Evolutionary conservation across 2,888 invertebrate species (phyloP).

Genomic region (Pollenia griseotomentosa): DNA sequence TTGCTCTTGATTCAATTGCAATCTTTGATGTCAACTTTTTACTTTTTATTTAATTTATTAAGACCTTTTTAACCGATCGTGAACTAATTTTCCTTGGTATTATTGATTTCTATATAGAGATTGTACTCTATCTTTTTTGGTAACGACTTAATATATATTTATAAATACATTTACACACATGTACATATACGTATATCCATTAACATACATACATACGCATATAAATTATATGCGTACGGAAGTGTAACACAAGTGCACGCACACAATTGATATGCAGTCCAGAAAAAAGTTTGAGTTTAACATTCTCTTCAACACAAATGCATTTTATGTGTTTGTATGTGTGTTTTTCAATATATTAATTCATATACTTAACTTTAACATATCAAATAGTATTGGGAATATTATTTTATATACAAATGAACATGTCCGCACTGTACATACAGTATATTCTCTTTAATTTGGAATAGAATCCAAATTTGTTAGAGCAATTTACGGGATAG

Average conservation of each 20-base stretch:
- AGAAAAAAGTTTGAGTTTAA: slow-evolving; percentile 35
- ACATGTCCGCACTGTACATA: slow-evolving; percentile 60
- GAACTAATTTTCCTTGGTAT: too few species aligned
- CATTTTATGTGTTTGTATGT: slow-evolving; percentile 5
- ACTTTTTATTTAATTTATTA: not conserved
- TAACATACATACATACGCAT: slow-evolving; percentile 53
- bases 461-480: too few species aligned
- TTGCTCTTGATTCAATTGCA: too few species aligned
- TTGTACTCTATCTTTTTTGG: too few species aligned
- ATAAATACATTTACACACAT: slow-evolving; percentile 27
- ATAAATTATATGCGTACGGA: slow-evolving; percentile 74
- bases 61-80: too few species aligned
- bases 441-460: slow-evolving; percentile 1
- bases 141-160: not conserved
- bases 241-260: slow-evolving; percentile 53
- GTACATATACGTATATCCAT: slow-evolving; percentile 36
- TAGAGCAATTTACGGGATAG: too few species aligned
- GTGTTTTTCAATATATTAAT: not conserved
- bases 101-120: too few species aligned
- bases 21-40: too few species aligned
- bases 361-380: slow-evolving; percentile 4
- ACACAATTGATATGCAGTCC: slow-evolving; percentile 73
- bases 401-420: slow-evolving; percentile 52
- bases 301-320: slow-evolving; percentile 40
- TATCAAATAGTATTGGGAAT: slow-evolving; percentile 27